phyloP scores from a whole-genome alignment of 2,888 invertebrate species.

The Hyposoter dolosus region DNA sequence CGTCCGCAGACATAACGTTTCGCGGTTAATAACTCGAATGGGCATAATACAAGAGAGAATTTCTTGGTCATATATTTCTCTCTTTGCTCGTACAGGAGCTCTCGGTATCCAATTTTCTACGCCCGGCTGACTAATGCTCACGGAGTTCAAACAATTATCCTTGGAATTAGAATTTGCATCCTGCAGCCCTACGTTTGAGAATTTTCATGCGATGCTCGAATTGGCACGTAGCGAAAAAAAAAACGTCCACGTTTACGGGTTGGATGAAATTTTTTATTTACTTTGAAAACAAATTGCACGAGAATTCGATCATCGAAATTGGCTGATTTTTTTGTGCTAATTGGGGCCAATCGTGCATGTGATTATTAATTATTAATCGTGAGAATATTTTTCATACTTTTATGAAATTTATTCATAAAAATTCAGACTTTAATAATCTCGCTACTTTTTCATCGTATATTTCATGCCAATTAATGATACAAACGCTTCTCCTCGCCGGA shows the following conservation, averaged over 20 bases:
- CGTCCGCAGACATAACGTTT: conserved; percentile 59
- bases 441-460: neutral
- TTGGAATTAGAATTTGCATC: conserved; percentile 61
- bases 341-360: neutral
- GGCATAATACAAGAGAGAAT: conserved; percentile 47
- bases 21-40: conserved; percentile 72
- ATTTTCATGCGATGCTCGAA: conserved; percentile 33
- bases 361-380: neutral
- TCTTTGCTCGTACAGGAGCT: conserved; percentile 19
- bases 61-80: conserved; percentile 40
- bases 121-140: conserved; percentile 66
- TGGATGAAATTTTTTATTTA: neutral
- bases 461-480: neutral
- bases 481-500: neutral
- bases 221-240: conserved; percentile 5
- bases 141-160: conserved; percentile 65
- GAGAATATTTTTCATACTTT: neutral
- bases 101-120: conserved; percentile 62
- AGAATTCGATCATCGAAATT: neutral
- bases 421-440: neutral
- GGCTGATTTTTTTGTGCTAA: neutral
- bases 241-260: neutral
- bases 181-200: conserved; percentile 25
- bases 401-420: conserved; percentile 3
- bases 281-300: neutral